Evolutionary conservation across 2,797 vertebrate genomes (phyloP), one percentile per base, ranked within the genome.

Genomic region (Sardinella longiceps): DNA sequence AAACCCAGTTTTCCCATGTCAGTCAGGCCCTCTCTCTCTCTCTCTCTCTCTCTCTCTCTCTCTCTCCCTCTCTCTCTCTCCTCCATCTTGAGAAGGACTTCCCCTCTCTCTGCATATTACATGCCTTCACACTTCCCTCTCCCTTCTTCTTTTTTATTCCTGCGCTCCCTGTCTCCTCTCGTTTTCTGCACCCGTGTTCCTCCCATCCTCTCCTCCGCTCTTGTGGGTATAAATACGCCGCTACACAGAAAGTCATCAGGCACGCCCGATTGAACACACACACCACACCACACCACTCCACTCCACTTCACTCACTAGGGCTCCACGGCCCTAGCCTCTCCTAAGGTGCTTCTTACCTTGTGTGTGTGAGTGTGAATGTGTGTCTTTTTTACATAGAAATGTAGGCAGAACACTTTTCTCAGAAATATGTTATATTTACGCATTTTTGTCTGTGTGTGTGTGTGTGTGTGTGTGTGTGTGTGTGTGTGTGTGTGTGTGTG

Each of bases 111-210:
- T 63, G 60, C 60, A 63, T 63, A 63, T 63, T 63, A 25, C 60
- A 56, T 56, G 20, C 53, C 53, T 56, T 56, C 25, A 30, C 60
- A 14, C 28, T 63, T 63, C 25, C 11, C 56, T n/a, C n/a, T 60
- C 56, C 9, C 56, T 93, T 23, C 20, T 2, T 25, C 10, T 25
- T 11, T 60, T 28, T 60, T 28, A 25, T 63, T 63, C 60, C 28
- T 63, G 25, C 28, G 11, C 60, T 63, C 28, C 60, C 60, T 63
- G 60, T 63, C 60, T 63, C 60, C 60, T 63, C 60, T 63, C 9
- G 25, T 63, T 63, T 30, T 28, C 60, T 63, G n/a, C 60, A 63
- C 60, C 11, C 25, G 25, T 63, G 60, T 30, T 63, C 60, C 60
- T 12, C 60, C 60, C 11, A 12, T 63, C 60, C 25, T 63, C 60